Conservation (phyloP, 2,797 vertebrate genomes). For the Dallia pectoralis region DNA sequence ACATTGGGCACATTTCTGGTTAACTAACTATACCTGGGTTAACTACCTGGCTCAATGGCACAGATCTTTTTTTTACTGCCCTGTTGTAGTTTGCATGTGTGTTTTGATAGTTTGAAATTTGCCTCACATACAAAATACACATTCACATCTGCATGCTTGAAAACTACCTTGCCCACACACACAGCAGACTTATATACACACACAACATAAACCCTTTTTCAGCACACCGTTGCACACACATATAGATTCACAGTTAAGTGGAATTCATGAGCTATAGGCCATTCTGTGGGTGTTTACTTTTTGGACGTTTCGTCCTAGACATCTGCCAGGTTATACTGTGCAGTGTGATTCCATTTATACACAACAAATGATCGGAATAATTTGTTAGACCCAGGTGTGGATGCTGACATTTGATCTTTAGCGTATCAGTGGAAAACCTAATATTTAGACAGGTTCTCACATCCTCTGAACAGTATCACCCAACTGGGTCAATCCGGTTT, state of each 20-base stretch:
- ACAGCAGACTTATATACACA: neutral
- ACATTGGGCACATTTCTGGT: too few relatives aligned
- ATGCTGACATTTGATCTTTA: conserved; percentile 49
- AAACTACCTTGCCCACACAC: neutral
- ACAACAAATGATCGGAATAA: neutral
- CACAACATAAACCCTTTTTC: too few relatives aligned
- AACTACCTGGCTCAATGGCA: too few relatives aligned
- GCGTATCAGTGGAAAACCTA: conserved; percentile 6
- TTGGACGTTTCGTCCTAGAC: conserved; percentile 6
- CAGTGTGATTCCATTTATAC: neutral
- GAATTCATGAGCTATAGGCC: neutral
- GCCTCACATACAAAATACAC: neutral
- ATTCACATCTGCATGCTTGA: neutral
- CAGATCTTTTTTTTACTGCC: too few relatives aligned
- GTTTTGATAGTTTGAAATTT: neutral
- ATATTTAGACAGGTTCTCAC: conserved; percentile 56
- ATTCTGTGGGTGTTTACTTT: conserved; percentile 9
- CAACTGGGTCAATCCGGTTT: conserved; percentile 40
- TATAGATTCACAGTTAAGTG: neutral
- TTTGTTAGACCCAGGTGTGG: conserved; percentile 44
- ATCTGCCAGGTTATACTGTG: neutral
- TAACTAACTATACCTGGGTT: too few relatives aligned
- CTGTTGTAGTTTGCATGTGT: neutral
- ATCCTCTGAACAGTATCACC: conserved; percentile 27
- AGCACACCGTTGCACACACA: neutral